Percentiles rank a stretch among this genome's conserved stretches.
phyloP scores from a whole-genome alignment of 2,113 vertebrate genomes.

The Nesospiza acunhae region DNA sequence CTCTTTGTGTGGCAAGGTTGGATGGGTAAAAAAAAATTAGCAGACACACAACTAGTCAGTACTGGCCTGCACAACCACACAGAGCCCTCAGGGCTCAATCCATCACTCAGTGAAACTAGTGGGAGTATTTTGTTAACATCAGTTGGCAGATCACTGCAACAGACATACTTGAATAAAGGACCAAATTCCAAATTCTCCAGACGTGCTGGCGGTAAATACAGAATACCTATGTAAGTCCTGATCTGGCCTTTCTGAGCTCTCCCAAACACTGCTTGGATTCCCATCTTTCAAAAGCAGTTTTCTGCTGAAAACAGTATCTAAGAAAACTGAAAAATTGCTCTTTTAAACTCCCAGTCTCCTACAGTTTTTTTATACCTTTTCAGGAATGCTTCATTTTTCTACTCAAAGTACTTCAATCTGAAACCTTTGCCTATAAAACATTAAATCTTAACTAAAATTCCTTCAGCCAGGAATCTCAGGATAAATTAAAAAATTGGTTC shows the following conservation, averaged over 20 bases:
- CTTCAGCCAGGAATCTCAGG: not conserved
- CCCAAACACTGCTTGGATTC: not conserved
- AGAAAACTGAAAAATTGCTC: not conserved
- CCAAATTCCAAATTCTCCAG: not conserved
- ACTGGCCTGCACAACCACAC: not conserved
- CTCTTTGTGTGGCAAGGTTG: conserved; percentile 7
- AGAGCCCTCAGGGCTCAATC: not conserved
- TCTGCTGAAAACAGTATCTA: not conserved
- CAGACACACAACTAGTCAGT: not conserved
- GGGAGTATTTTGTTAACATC: conserved; percentile 29
- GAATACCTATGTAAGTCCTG: not conserved
- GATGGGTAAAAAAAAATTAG: not conserved
- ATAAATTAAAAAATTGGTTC: not conserved
- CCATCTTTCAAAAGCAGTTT: not conserved
- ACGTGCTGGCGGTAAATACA: not conserved
- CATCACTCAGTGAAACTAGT: conserved; percentile 2
- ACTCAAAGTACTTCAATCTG: not conserved
- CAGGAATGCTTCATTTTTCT: not conserved
- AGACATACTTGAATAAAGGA: not conserved
- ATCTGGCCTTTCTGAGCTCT: not conserved
- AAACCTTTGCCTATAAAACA: not conserved
- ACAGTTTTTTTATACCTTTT: not conserved
- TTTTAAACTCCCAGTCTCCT: not conserved
- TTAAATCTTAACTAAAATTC: not conserved
- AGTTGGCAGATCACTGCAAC: not conserved